Conservation (phyloP, 2,797 vertebrate genomes). For the Enteromius afrohamiltoni region DNA sequence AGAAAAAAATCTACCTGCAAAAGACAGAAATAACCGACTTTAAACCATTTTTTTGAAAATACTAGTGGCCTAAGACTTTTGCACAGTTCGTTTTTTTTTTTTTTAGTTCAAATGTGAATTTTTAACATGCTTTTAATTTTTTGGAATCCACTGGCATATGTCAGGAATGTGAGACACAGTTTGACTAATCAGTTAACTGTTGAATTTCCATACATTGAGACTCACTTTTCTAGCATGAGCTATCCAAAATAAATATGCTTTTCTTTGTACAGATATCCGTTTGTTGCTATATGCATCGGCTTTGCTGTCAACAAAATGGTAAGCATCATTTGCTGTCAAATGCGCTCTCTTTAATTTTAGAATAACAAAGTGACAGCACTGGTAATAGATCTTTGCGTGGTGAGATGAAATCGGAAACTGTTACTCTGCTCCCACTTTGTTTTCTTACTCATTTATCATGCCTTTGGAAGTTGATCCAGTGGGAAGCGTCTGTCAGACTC, state of each 20-base stretch:
- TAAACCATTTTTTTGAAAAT: no score
- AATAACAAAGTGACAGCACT: slow-evolving; percentile 18
- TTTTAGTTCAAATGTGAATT: neutral
- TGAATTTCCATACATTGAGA: neutral
- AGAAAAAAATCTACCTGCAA: no score
- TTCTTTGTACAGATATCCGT: slow-evolving; percentile 86
- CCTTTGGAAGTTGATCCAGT: slow-evolving; percentile 1
- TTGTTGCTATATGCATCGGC: slow-evolving; percentile 92
- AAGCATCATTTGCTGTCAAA: slow-evolving; percentile 47
- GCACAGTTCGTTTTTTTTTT: neutral
- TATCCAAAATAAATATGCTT: slow-evolving; percentile 1
- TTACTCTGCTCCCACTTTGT: neutral
- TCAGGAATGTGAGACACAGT: neutral
- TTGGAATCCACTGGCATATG: neutral
- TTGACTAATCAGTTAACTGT: neutral
- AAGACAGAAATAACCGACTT: no score
- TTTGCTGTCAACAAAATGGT: slow-evolving; percentile 92
- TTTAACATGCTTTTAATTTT: neutral
- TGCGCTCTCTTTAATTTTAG: neutral
- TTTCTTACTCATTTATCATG: slow-evolving; percentile 31
- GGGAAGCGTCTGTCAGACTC: neutral
- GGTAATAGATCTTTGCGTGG: neutral
- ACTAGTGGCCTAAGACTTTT: no score
- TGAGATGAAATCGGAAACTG: neutral
- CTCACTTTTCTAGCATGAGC: neutral